phyloP scores from a whole-genome alignment of 2,113 vertebrate species.

The Himantopus leucocephalus region DNA sequence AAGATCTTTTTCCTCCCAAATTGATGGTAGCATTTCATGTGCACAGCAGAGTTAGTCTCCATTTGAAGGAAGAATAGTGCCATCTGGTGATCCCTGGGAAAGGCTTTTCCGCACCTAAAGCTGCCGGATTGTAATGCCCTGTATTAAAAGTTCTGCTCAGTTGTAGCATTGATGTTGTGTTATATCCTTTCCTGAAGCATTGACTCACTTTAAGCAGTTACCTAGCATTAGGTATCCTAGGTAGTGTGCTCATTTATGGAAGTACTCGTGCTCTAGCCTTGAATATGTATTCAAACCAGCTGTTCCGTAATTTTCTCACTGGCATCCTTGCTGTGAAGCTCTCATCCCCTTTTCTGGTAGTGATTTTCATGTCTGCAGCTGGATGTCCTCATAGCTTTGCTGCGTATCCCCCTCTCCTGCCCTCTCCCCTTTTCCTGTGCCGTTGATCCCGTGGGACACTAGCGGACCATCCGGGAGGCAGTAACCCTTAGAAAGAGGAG shows the following conservation, averaged over 20 bases:
- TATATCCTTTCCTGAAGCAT: not conserved
- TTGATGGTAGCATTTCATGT: not conserved
- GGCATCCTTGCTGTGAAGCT: not conserved
- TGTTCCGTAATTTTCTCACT: not conserved
- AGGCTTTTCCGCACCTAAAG: not conserved
- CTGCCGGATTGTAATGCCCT: fast-evolving
- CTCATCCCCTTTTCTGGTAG: not conserved
- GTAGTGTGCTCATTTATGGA: not conserved
- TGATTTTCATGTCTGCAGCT: not conserved
- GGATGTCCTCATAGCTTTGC: not conserved
- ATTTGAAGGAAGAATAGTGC: constrained; percentile 63
- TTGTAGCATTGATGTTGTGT: fast-evolving
- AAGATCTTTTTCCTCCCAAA: not conserved
- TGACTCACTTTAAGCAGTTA: not conserved
- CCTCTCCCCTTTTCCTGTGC: not conserved
- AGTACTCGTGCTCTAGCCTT: not conserved
- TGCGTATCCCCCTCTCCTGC: not conserved
- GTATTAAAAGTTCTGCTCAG: not conserved
- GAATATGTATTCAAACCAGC: not conserved
- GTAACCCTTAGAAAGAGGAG: not conserved
- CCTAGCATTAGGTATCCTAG: not conserved
- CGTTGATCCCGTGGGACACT: fast-evolving
- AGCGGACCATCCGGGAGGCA: not conserved
- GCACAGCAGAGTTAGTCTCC: not conserved
- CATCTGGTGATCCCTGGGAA: constrained; percentile 62